Evolutionary conservation across 2,888 invertebrate genomes (phyloP).

Genomic region (Protonemura montana): DNA sequence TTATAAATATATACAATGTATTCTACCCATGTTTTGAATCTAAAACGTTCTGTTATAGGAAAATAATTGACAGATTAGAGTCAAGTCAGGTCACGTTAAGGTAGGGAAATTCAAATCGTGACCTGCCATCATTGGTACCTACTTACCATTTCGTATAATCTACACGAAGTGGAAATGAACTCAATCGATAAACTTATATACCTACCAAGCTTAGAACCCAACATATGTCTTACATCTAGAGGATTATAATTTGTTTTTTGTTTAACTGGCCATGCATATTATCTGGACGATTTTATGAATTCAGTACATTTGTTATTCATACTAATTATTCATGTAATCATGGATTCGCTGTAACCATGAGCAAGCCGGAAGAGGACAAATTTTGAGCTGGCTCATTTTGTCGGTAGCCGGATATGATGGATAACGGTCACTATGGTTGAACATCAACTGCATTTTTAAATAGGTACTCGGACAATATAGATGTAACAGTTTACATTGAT

Average conservation of each 20-base stretch:
- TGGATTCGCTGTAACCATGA: too few species aligned
- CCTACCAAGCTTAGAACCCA: background rate
- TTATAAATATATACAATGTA: background rate
- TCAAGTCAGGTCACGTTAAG: background rate
- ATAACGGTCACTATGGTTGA: too few species aligned
- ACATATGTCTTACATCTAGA: background rate
- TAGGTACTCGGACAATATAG: too few species aligned
- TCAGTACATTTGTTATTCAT: too few species aligned
- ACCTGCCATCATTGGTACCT: background rate
- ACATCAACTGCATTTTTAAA: too few species aligned
- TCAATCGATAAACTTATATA: background rate
- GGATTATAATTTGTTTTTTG: background rate
- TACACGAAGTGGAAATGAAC: background rate
- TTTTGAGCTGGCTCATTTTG: too few species aligned
- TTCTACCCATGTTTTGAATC: background rate
- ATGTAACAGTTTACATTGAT: too few species aligned
- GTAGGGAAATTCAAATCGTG: slow-evolving; percentile 12
- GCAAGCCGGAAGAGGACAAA: too few species aligned
- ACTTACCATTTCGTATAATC: background rate
- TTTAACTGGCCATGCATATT: too few species aligned
- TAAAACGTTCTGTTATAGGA: background rate
- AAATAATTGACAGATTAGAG: background rate
- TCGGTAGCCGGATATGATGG: too few species aligned
- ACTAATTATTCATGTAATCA: too few species aligned
- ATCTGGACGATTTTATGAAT: too few species aligned